These are phyloP conservation scores for Arrhopalites spinosus DNA, from an alignment of 2,888 invertebrate genomes.

Conservation along the genomic window DNA sequence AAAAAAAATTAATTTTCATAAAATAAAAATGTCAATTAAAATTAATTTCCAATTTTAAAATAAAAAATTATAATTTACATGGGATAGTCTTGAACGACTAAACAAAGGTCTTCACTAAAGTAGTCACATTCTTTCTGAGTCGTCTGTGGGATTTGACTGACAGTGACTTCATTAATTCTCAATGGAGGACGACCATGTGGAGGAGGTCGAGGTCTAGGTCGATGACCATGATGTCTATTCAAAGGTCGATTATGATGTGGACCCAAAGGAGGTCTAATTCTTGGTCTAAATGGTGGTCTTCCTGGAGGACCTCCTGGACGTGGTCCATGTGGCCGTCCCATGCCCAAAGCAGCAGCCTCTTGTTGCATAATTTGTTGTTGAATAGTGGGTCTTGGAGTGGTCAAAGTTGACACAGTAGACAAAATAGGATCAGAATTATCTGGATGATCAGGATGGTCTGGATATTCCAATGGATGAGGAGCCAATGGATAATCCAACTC, in stretches of 20 bases:
- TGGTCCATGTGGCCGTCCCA: conserved; percentile 34
- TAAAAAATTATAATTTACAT: conserved; percentile 63
- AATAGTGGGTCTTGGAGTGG: conserved; percentile 16
- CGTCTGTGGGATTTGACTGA: conserved; percentile 52
- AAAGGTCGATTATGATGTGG: conserved; percentile 13
- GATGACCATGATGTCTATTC: conserved; percentile 34
- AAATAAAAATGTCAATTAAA: no score
- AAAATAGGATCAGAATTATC: conserved; percentile 43
- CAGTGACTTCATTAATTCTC: conserved; percentile 52
- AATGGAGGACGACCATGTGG: conserved; percentile 32
- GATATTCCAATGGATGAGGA: conserved; percentile 54
- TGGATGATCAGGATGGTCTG: conserved; percentile 54
- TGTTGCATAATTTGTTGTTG: conserved; percentile 17
- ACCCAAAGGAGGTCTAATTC: conserved; percentile 40
- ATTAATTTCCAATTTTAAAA: no score
- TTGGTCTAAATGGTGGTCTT: conserved; percentile 43
- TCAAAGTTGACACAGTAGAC: conserved; percentile 20
- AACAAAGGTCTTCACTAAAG: conserved; percentile 73
- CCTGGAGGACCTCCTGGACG: conserved; percentile 36
- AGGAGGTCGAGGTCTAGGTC: conserved; percentile 29
- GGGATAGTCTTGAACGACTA: conserved; percentile 76
- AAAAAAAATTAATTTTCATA: neutral
- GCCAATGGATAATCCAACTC: conserved; percentile 48
- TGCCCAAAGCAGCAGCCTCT: neutral
- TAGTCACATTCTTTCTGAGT: conserved; percentile 64